These are phyloP conservation scores for Ylistrum balloti DNA, from an alignment of 1,140 invertebrate species.

Conservation along the genomic window DNA sequence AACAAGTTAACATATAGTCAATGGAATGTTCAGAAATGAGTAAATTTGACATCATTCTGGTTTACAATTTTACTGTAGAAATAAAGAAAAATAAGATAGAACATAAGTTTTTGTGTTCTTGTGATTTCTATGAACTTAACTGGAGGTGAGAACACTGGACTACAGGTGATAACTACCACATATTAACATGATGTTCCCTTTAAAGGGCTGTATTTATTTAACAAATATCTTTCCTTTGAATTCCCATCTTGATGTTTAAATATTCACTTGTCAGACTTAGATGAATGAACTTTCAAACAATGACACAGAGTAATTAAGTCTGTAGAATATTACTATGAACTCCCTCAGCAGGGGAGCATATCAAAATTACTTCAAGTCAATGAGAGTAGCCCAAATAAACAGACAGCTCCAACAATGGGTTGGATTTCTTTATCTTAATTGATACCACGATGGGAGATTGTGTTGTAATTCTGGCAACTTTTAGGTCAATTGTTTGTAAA, in stretches of 20 bases:
- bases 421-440: conserved; percentile 20
- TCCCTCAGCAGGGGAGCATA: conserved; percentile 9
- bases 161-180: too few relatives aligned
- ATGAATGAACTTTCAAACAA: not conserved
- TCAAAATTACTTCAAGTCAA: not conserved
- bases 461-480: not conserved
- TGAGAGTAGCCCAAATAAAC: not conserved
- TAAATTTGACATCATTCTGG: too few relatives aligned
- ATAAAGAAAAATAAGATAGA: too few relatives aligned
- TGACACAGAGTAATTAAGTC: not conserved
- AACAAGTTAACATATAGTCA: too few relatives aligned
- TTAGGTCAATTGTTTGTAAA: conserved; percentile 40
- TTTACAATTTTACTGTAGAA: too few relatives aligned
- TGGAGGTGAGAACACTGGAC: too few relatives aligned
- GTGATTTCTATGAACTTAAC: too few relatives aligned
- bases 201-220: not conserved
- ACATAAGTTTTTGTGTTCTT: too few relatives aligned
- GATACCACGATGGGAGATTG: not conserved
- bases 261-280: not conserved
- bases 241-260: not conserved
- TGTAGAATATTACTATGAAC: not conserved
- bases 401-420: not conserved
- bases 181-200: not conserved
- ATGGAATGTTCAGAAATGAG: too few relatives aligned
- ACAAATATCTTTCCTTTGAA: not conserved